A percentile compares a stretch with the other conserved stretches of the same genome.
Evolutionary conservation across 2,797 vertebrate species (phyloP).

Genomic region (Diglossa cyanea): DNA sequence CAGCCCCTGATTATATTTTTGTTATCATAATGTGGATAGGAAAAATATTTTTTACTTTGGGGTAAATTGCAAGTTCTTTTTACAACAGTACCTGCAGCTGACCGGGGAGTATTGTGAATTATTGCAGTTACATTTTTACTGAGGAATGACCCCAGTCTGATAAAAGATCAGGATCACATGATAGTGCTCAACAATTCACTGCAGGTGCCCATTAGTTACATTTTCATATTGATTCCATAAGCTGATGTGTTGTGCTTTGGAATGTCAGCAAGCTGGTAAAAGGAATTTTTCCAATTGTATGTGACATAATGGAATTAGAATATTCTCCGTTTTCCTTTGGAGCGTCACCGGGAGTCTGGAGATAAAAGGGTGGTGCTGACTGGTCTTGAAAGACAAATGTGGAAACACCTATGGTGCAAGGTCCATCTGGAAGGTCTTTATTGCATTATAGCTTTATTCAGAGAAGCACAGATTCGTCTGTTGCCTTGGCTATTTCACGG

Average conservation of each 20-base stretch:
- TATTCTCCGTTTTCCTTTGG: background rate
- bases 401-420: background rate
- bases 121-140: background rate
- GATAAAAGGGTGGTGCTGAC: background rate
- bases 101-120: background rate
- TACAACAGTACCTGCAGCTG: background rate
- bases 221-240: background rate
- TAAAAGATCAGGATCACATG: background rate
- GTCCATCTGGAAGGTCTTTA: conserved; percentile 4
- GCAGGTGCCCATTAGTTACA: background rate
- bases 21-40: background rate
- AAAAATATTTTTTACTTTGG: background rate
- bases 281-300: background rate
- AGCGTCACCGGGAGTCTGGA: background rate
- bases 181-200: background rate
- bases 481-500: background rate
- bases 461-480: background rate
- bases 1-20: background rate
- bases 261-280: background rate
- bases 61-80: background rate
- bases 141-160: background rate
- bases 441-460: background rate
- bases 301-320: background rate
- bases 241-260: background rate
- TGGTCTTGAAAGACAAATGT: background rate